Base-by-base conservation (phyloP, 2,113 vertebrate species). In the Typhlomys cinereus region DNA sequence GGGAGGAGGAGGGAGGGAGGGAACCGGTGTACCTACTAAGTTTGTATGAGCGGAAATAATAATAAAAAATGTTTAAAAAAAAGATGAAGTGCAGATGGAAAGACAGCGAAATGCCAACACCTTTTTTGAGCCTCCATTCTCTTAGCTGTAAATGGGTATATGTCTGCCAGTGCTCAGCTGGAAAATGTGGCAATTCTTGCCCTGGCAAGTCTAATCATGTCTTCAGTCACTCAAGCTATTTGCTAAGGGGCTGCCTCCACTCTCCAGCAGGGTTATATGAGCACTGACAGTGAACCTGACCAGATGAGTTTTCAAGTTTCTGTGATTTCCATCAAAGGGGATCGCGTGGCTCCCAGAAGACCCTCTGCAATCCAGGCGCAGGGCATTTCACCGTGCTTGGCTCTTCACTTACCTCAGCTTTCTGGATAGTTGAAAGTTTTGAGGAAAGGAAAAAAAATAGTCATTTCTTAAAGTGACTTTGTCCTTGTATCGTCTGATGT, bases 41-140 rank as follows among this genome's bases (percentile, higher is more conserved):
- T n/a, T n/a, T n/a, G n/a, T n/a, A n/a, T n/a, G n/a, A n/a, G n/a
- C n/a, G n/a, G n/a, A n/a, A n/a, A n/a, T n/a, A n/a, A n/a, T n/a
- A n/a, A n/a, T n/a, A n/a, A n/a, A n/a, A n/a, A n/a, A n/a, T n/a
- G n/a, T n/a, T n/a, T n/a, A n/a, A n/a, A n/a, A n/a, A n/a, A n/a
- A 61, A 27, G 73, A 89, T 93, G 86, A 66, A 9, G 25, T 70
- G 39, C 78, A 21, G 48, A 94, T 94, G 57, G 39, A 90, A 89
- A 93, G 44, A 81, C 44, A 95, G 36, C 17, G 81, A 93, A 93
- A 93, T 85, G 61, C 48, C 14, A 93, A 88, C 34, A 91, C 44
- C 34, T 39, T 39, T 27, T 46, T 79, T 39, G 52, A 79, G 23
- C 23, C 48, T 71, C 70, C 39, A 23, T 29, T 59, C 41, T 79